These are phyloP conservation scores for Oligia fasciuncula DNA, from an alignment of 2,888 invertebrate genomes.

Conservation along the genomic window DNA sequence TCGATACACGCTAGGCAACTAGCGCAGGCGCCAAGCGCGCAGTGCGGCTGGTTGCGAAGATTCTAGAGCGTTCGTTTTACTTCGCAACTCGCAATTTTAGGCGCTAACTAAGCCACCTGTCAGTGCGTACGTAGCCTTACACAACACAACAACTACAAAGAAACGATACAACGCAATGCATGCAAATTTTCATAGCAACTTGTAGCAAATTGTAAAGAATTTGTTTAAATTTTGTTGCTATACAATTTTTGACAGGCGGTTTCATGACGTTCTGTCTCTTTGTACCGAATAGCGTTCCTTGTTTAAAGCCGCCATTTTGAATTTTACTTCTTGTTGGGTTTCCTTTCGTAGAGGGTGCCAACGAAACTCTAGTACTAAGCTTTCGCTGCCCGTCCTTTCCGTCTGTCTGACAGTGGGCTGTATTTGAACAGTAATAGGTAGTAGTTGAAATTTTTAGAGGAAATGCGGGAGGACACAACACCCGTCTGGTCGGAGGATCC, in stretches of 20 bases:
- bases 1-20: not conserved
- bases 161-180: not conserved
- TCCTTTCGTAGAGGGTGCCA: no score
- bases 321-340: not conserved
- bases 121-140: not conserved
- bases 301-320: not conserved
- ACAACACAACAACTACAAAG: not conserved
- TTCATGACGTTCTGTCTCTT: not conserved
- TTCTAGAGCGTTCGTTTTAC: not conserved
- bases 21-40: no score
- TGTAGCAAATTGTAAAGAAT: not conserved
- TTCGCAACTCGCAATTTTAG: not conserved
- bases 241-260: not conserved
- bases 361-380: no score
- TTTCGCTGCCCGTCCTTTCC: no score
- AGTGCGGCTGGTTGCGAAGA: not conserved
- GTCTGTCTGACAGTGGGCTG: no score
- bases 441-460: no score
- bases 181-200: constrained; percentile 3
- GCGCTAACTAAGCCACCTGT: no score
- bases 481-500: no score
- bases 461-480: no score
- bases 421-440: no score
- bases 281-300: no score
- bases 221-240: constrained; percentile 8